Base-by-base conservation (phyloP, 2,797 vertebrate species). In the Danio albolineatus region DNA sequence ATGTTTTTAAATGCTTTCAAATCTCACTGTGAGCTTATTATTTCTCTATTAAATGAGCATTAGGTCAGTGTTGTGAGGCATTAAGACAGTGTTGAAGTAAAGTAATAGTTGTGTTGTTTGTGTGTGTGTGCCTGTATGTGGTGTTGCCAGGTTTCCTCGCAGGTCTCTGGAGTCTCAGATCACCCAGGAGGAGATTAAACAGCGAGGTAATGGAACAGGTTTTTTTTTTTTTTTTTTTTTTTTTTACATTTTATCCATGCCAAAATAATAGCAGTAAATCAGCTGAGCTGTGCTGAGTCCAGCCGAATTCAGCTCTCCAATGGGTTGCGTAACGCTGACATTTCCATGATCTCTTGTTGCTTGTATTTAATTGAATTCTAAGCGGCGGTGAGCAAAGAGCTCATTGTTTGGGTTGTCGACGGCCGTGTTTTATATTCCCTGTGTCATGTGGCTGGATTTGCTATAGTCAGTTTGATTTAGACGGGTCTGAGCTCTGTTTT, bases 71-170 rank as follows among this genome's bases (percentile, higher is more conserved):
- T 28, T 28, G 56, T 9, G 19, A 19, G 5, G 57, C 36, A 19
- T 39, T 51, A 78, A 41, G 7, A 14, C 65, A 51, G 16, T 57
- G 65, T 51, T 41, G 43, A 61, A 61, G 65, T 78, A 12, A 60
- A 49, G 9, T 6, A 78, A 78, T 41, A 60, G 65, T 70, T 70
- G 56, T 39, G 14, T 6, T 10, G 41, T 41, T 43, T n/a, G n/a
- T 14, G 57, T 28, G 44, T 36, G 71, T 7, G 0, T 69, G 61
- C 69, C 12, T 51, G 65, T 69, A 6, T 51, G 17, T 19, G 1
- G 41, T 70, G 82, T 79, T 83, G 82, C 82, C 82, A 76, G 72
- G 82, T 64, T 83, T 51, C 64, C 43, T 60, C 10, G 5, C 77
- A 6, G 49, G 28, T 83, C 77, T 71, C 81, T 64, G 57, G 64